Evolutionary conservation across 2,797 vertebrate species (phyloP), one percentile per base, ranked within the genome.

Genomic region (Fringilla coelebs): DNA sequence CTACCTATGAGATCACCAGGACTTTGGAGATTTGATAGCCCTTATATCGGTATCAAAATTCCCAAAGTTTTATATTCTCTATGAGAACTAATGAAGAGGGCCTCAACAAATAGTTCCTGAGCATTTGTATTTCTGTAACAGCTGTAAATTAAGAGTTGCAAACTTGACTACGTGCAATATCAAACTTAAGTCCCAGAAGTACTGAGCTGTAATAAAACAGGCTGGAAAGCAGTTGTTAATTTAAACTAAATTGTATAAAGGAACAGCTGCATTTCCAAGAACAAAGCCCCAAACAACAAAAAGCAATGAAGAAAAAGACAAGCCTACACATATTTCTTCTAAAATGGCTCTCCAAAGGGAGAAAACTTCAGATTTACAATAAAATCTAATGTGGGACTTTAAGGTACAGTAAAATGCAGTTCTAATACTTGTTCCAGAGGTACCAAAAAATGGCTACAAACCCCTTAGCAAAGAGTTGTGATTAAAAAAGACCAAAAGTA

Each of bases 401-500:
- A 74, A 60, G 22, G 21, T 55, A n/a, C 25, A 70, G 48, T 49
- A 86, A 96, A 97, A 75, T 57, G 20, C 58, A 90, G 58, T 40
- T 80, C 49, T 85, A 34, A 51, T 75, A 66, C 82, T 87, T 87
- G n/a, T 91, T 93, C 40, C 79, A 92, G 84, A 26, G 68, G 84
- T 51, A 89, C 22, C 25, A 92, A 91, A 32, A 85, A 57, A 15
- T 41, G 21, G 73, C 62, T 94, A 80, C 34, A 84, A 68, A 79
- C 60, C 48, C 28, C 63, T 85, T 67, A 82, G 43, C 55, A 45
- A 92, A 77, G 46, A 22, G 20, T 46, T 92, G 60, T 57, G 88
- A 88, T 80, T 85, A 93, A 94, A 65, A 77, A 77, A 89, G 88
- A 82, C 65, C 51, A 62, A 94, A 95, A 92, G n/a, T 73, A 85